Conservation (phyloP, 2,888 invertebrate genomes). For the Rhogogaster chlorosoma region DNA sequence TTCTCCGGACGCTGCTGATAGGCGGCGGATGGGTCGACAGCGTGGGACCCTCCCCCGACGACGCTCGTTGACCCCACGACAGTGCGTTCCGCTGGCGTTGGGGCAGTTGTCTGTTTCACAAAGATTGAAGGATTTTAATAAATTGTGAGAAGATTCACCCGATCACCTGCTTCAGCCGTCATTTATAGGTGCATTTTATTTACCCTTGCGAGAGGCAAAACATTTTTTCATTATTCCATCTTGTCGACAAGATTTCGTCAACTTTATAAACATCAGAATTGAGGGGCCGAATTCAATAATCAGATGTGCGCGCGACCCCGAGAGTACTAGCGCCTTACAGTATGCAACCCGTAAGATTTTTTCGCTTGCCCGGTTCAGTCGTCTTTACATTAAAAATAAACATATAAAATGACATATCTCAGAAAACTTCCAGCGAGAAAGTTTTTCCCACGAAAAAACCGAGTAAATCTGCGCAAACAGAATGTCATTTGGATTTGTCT, state of each 20-base stretch:
- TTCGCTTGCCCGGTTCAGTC: too few relatives aligned
- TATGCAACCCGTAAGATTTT: too few relatives aligned
- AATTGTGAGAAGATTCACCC: neutral
- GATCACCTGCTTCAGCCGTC: conserved; percentile 20
- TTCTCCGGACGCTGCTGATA: conserved; percentile 90
- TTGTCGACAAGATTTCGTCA: neutral
- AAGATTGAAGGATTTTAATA: conserved; percentile 9
- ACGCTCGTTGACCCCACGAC: conserved; percentile 82
- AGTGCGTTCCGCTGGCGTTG: conserved; percentile 81
- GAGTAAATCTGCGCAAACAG: too few relatives aligned
- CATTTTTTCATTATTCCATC: neutral
- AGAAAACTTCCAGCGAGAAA: too few relatives aligned
- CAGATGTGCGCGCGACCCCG: too few relatives aligned
- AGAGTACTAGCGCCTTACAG: too few relatives aligned
- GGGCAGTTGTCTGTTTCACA: conserved; percentile 78
- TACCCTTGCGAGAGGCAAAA: conserved; percentile 40
- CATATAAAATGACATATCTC: too few relatives aligned
- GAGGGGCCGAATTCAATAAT: too few relatives aligned
- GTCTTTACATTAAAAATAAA: too few relatives aligned
- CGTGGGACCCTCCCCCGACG: conserved; percentile 82
- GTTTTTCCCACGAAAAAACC: too few relatives aligned
- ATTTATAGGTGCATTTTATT: conserved; percentile 43
- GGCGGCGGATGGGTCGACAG: conserved; percentile 80
- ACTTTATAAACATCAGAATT: neutral
- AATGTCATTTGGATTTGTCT: too few relatives aligned